Evolutionary conservation across 2,797 vertebrate species (phyloP).

Genomic region (Onychomys torridus): DNA sequence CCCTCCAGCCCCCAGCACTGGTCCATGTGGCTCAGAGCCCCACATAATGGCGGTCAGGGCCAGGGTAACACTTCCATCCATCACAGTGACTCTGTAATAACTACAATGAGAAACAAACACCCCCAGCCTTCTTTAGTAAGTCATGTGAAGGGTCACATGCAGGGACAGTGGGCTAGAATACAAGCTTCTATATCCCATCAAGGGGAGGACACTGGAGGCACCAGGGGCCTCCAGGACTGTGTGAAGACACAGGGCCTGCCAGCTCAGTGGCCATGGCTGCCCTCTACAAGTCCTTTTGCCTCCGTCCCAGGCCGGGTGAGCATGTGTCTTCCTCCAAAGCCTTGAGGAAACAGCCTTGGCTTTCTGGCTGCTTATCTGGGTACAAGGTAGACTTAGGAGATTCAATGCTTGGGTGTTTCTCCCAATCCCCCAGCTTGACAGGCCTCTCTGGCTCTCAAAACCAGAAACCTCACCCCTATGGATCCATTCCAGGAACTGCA

Average conservation of each 20-base stretch:
- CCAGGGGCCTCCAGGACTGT: not conserved
- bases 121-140: constrained; percentile 53
- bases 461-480: not conserved
- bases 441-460: constrained; percentile 40
- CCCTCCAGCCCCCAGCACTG: not conserved
- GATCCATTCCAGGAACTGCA: not conserved
- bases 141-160: constrained; percentile 45
- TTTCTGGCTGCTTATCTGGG: constrained; percentile 38
- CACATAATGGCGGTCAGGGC: not conserved
- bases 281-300: not conserved
- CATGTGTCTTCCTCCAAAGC: not conserved
- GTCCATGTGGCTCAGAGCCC: not conserved
- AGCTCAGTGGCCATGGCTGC: constrained; percentile 48
- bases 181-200: constrained; percentile 51
- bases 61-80: constrained; percentile 18
- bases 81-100: constrained; percentile 11
- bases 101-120: constrained; percentile 61
- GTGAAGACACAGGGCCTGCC: not conserved
- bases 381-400: constrained; percentile 29
- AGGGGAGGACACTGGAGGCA: constrained; percentile 52
- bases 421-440: not conserved
- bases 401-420: not conserved
- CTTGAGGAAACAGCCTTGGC: not conserved
- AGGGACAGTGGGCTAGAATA: constrained; percentile 64
- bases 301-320: not conserved